These are phyloP conservation scores for Pangasianodon gigas DNA, from an alignment of 2,113 vertebrate species.

Conservation along the genomic window DNA sequence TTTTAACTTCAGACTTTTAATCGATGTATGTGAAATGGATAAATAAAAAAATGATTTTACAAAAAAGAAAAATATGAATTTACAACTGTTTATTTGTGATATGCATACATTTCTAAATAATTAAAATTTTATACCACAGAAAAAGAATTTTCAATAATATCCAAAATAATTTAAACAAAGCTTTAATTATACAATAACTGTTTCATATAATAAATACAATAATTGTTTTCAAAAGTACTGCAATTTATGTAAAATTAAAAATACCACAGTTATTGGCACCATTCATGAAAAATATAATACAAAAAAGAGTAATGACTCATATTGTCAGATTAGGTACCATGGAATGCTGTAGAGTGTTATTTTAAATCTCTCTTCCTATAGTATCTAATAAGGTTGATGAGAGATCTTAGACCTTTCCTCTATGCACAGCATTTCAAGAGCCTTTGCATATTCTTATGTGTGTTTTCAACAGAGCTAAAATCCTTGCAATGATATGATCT, in stretches of 20 bases:
- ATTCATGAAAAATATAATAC: neutral
- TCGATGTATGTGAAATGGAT: neutral
- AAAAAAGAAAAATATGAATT: neutral
- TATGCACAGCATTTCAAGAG: neutral
- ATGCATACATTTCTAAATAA: neutral
- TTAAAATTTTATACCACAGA: neutral
- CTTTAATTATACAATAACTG: neutral
- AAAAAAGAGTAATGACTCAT: neutral
- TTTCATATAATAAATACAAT: too few relatives aligned
- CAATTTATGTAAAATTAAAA: neutral
- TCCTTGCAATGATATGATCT: neutral
- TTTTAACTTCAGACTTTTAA: neutral
- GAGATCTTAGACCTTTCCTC: neutral
- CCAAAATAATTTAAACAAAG: neutral
- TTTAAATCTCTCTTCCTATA: neutral
- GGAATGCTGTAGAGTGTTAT: neutral
- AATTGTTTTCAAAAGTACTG: too few relatives aligned
- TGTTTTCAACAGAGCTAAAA: neutral
- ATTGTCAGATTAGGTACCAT: neutral
- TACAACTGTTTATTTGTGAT: neutral
- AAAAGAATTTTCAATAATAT: neutral
- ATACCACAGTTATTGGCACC: neutral
- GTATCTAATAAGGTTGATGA: neutral
- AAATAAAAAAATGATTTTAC: neutral
- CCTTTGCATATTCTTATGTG: neutral